Evolutionary conservation across 2,888 invertebrate genomes (phyloP).

Genomic region (Aplocera efformata): DNA sequence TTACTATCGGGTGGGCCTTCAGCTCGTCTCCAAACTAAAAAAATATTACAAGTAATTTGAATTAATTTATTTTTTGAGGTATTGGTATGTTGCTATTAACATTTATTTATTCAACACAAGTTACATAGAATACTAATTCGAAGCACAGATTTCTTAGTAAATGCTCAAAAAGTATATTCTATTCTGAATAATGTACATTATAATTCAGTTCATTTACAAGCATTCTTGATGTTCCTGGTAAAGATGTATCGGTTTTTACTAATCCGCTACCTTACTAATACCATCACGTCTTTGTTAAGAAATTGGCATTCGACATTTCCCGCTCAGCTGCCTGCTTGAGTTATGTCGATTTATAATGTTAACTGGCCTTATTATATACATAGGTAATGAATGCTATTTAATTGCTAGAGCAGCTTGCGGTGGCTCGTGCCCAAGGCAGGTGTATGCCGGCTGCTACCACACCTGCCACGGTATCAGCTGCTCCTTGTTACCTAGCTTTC

Average conservation of each 20-base stretch:
- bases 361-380: constrained; percentile 45
- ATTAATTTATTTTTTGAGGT: constrained; percentile 25
- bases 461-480: constrained; percentile 76
- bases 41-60: constrained; percentile 3
- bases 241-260: constrained; percentile 16
- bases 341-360: constrained; percentile 46
- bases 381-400: constrained; percentile 46
- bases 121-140: constrained; percentile 34
- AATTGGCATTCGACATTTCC: constrained; percentile 37
- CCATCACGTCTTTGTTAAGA: constrained; percentile 33
- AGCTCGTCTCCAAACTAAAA: no score
- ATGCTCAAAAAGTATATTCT: constrained; percentile 31
- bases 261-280: constrained; percentile 19
- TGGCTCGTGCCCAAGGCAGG: constrained; percentile 69
- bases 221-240: constrained; percentile 24
- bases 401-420: constrained; percentile 70
- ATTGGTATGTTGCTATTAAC: constrained; percentile 23
- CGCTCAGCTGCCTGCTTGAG: constrained; percentile 50
- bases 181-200: constrained; percentile 29
- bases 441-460: constrained; percentile 71
- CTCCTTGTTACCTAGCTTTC: constrained; percentile 53
- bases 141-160: constrained; percentile 33
- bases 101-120: constrained; percentile 41
- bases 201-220: constrained; percentile 37
- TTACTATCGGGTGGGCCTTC: no score